Evolutionary conservation across 2,888 invertebrate species (phyloP).

Genomic region (Platycheirus rosarum): DNA sequence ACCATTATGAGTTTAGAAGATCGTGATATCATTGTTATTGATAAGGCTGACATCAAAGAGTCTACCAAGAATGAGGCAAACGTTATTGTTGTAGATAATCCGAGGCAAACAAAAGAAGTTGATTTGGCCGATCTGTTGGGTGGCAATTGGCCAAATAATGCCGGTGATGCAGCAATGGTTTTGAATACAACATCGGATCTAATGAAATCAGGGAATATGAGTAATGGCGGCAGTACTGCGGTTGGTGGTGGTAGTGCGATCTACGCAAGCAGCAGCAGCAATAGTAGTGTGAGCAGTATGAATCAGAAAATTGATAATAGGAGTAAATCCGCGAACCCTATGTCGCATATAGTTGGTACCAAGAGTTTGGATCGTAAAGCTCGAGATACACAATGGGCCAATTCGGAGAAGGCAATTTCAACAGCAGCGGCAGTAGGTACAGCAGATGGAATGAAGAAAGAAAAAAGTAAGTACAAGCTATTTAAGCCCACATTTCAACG

Average conservation of each 20-base stretch:
- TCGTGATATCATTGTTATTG: conserved; percentile 80
- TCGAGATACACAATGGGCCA: conserved; percentile 60
- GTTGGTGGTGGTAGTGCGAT: conserved; percentile 40
- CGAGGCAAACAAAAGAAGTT: conserved; percentile 77
- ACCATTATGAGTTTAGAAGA: conserved; percentile 77
- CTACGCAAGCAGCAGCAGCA: conserved; percentile 74
- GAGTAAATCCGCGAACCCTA: conserved; percentile 85
- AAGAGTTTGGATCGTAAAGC: conserved; percentile 71
- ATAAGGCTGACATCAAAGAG: conserved; percentile 79
- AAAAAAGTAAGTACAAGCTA: conserved; percentile 73
- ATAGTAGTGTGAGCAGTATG: conserved; percentile 75
- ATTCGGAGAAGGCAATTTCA: conserved; percentile 51
- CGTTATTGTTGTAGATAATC: conserved; percentile 79
- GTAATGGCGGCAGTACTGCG: conserved; percentile 37
- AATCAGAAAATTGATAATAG: conserved; percentile 80
- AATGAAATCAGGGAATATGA: conserved; percentile 64
- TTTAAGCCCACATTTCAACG: too few relatives aligned
- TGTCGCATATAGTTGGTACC: conserved; percentile 83
- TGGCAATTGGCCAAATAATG: conserved; percentile 80
- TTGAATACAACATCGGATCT: conserved; percentile 76
- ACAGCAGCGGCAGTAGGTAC: background rate
- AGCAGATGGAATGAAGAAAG: conserved; percentile 46
- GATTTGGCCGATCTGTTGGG: conserved; percentile 80
- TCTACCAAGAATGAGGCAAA: conserved; percentile 78
- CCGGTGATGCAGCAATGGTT: conserved; percentile 80